phyloP scores from a whole-genome alignment of 2,797 vertebrate species.

The Dryobates pubescens region DNA sequence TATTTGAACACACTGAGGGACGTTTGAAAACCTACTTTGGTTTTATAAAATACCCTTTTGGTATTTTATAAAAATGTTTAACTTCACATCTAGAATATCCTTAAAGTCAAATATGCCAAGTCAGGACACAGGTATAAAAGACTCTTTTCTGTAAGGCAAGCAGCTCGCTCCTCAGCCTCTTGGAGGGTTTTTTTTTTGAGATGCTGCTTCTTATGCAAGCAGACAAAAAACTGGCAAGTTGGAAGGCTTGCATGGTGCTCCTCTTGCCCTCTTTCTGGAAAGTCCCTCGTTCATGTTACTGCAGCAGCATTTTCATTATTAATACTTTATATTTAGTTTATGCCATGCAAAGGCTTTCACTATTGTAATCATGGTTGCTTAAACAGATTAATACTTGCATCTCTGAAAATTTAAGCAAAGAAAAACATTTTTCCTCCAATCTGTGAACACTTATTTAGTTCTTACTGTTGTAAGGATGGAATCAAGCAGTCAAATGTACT shows the following conservation, averaged over 20 bases:
- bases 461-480: background rate
- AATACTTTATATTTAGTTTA: background rate
- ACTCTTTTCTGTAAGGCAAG: background rate
- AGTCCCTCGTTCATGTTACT: background rate
- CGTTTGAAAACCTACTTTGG: background rate
- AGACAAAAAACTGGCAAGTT: background rate
- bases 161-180: background rate
- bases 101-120: background rate
- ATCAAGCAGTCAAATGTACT: background rate
- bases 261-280: background rate
- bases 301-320: background rate
- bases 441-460: background rate
- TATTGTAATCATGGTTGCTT: background rate
- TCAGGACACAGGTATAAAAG: background rate
- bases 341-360: background rate
- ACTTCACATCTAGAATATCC: background rate
- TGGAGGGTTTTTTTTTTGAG: background rate
- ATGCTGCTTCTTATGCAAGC: background rate
- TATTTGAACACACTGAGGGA: background rate
- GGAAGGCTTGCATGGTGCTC: background rate
- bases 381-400: background rate
- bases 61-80: background rate
- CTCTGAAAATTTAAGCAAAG: background rate
- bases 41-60: background rate
- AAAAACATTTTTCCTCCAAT: background rate